Percentiles rank a stretch among this genome's conserved stretches.
Conservation (phyloP, 2,797 vertebrate species). For the Hoplostethus mediterraneus region DNA sequence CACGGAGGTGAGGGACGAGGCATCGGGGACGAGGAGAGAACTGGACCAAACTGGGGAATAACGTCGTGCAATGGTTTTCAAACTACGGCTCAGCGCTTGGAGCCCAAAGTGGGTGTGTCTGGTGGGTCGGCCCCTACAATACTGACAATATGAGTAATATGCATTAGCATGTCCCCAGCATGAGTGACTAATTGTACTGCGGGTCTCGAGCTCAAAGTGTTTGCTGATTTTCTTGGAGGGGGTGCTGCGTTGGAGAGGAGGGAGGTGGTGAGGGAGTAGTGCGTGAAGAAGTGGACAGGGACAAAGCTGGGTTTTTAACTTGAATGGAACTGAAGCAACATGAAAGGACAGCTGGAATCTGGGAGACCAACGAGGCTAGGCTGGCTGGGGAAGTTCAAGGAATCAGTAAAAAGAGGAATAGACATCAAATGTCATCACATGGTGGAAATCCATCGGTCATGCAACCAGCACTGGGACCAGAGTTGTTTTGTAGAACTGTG, state of each 20-base stretch:
- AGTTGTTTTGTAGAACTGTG: conserved; percentile 6
- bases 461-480: not conserved
- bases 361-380: not conserved
- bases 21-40: conserved; percentile 33
- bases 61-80: conserved; percentile 31
- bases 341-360: conserved; percentile 15
- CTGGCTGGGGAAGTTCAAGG: not conserved
- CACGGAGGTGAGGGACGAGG: conserved; percentile 35
- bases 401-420: conserved; percentile 26
- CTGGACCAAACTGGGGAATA: conserved; percentile 35
- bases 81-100: conserved; percentile 42
- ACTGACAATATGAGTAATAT: conserved; percentile 33
- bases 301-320: conserved; percentile 10
- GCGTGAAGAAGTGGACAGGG: conserved; percentile 22
- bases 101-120: conserved; percentile 39
- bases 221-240: conserved; percentile 54
- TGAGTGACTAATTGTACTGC: conserved; percentile 47
- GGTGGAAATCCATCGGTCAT: conserved; percentile 24
- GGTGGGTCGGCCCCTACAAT: conserved; percentile 24
- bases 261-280: conserved; percentile 14
- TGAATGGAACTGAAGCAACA: conserved; percentile 25
- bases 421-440: conserved; percentile 17
- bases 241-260: conserved; percentile 30
- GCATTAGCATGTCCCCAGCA: conserved; percentile 26
- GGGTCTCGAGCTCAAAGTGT: conserved; percentile 46